phyloP scores from a whole-genome alignment of 2,888 invertebrate genomes.

The Cactoblastis cactorum region DNA sequence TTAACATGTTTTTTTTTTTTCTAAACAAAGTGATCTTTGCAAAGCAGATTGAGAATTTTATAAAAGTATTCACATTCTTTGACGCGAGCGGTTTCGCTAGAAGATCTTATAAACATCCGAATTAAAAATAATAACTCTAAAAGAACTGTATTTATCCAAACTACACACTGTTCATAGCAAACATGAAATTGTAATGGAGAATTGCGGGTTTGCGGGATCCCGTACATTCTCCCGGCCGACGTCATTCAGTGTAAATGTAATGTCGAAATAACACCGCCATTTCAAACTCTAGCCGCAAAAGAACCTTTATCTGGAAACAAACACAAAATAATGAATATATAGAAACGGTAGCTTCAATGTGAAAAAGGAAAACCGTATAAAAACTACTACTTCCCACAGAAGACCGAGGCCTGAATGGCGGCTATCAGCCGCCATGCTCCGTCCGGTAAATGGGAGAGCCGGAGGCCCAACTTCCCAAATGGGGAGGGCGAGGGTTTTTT shows the following conservation, averaged over 20 bases:
- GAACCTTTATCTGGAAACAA: slow-evolving; percentile 52
- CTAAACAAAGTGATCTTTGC: no score
- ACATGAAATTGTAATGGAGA: slow-evolving; percentile 19
- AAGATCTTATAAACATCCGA: no score
- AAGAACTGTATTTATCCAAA: slow-evolving; percentile 7
- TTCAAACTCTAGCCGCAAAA: slow-evolving; percentile 41
- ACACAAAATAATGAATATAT: not conserved
- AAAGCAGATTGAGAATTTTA: no score
- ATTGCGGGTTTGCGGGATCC: slow-evolving; percentile 16
- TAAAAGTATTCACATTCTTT: not conserved
- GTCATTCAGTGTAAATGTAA: slow-evolving; percentile 26
- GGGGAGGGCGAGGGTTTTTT: no score
- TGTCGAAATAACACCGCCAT: slow-evolving; percentile 32
- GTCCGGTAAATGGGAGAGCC: no score
- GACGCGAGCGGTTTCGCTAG: not conserved
- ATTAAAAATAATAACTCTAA: not conserved
- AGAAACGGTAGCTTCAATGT: not conserved
- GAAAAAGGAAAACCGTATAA: no score
- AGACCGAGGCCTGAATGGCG: no score
- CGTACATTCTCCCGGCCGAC: slow-evolving; percentile 17
- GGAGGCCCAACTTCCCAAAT: no score
- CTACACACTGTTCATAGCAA: slow-evolving; percentile 15
- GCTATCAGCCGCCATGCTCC: no score
- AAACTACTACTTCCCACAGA: no score
- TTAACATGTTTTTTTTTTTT: no score